Percentiles rank a stretch among this genome's conserved stretches.
These are phyloP conservation scores for Boulengeromyrus knoepffleri DNA, from an alignment of 2,113 vertebrate genomes.

Conservation along the genomic window DNA sequence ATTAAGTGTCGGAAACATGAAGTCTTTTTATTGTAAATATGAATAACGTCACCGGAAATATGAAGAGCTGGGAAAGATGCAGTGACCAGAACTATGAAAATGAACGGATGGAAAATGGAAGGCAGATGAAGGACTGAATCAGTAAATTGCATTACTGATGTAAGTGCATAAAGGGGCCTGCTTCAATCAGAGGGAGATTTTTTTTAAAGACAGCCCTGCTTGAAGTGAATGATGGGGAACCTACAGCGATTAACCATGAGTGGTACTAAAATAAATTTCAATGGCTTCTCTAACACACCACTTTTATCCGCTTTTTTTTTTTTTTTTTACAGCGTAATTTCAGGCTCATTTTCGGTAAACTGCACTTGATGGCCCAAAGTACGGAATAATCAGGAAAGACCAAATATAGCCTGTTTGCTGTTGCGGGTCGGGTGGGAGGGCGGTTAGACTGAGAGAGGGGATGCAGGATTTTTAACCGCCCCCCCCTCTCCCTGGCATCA, in stretches of 20 bases:
- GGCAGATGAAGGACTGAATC: neutral
- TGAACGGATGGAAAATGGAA: neutral
- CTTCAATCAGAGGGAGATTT: neutral
- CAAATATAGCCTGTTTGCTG: neutral
- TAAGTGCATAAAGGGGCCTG: neutral
- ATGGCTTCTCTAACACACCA: neutral
- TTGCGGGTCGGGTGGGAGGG: neutral
- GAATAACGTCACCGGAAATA: neutral
- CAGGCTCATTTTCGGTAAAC: neutral
- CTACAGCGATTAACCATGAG: neutral
- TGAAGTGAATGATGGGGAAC: neutral
- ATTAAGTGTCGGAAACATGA: neutral
- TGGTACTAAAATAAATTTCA: neutral
- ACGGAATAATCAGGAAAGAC: neutral
- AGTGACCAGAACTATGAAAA: neutral
- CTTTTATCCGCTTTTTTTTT: neutral
- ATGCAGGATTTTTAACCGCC: neutral
- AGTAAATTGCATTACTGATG: neutral
- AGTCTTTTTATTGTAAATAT: neutral
- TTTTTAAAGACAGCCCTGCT: neutral
- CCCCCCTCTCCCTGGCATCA: neutral
- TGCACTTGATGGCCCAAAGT: neutral
- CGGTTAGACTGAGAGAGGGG: neutral
- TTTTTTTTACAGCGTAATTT: neutral
- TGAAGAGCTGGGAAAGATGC: neutral